These are phyloP conservation scores for Astreopora myriophthalma DNA, from an alignment of 64 coral and sea anemone species.

Conservation along the genomic window DNA sequence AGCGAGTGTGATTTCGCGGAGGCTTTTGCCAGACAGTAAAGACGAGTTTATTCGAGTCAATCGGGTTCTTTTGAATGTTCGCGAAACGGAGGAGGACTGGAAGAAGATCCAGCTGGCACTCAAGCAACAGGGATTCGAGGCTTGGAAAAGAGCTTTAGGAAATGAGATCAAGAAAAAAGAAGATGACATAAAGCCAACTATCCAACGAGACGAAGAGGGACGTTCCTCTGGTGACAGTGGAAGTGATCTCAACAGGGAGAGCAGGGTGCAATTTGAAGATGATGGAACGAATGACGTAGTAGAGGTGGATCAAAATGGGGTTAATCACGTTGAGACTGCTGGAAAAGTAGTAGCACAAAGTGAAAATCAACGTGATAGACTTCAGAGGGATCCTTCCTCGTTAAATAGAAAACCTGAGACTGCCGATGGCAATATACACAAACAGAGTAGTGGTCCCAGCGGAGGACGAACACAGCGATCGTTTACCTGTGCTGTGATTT, in stretches of 20 bases:
- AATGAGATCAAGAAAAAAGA: not conserved
- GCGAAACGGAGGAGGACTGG: slow-evolving; percentile 51
- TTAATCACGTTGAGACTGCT: not conserved
- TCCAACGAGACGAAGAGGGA: not conserved
- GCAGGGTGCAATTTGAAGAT: not conserved
- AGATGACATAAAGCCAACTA: not conserved
- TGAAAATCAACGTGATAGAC: not conserved
- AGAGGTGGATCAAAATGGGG: not conserved
- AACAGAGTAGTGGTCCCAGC: too few relatives aligned
- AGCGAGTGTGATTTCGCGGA: slow-evolving; percentile 24
- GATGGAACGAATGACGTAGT: not conserved
- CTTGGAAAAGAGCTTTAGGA: slow-evolving; percentile 45
- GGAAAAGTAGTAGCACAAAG: not conserved
- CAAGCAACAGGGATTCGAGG: slow-evolving; percentile 5
- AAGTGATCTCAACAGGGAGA: not conserved
- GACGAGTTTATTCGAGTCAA: not conserved
- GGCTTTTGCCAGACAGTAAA: not conserved
- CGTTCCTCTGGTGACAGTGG: not conserved
- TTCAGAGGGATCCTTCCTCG: not conserved
- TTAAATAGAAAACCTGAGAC: not conserved
- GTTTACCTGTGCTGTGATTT: too few relatives aligned
- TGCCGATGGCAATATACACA: not conserved
- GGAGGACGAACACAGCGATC: too few relatives aligned
- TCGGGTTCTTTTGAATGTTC: slow-evolving; percentile 71
- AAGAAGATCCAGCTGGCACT: slow-evolving; percentile 8